A percentile compares a stretch with the other conserved stretches of the same genome.
Evolutionary conservation across 2,888 invertebrate genomes (phyloP).

Genomic region (Piscicola geometra): DNA sequence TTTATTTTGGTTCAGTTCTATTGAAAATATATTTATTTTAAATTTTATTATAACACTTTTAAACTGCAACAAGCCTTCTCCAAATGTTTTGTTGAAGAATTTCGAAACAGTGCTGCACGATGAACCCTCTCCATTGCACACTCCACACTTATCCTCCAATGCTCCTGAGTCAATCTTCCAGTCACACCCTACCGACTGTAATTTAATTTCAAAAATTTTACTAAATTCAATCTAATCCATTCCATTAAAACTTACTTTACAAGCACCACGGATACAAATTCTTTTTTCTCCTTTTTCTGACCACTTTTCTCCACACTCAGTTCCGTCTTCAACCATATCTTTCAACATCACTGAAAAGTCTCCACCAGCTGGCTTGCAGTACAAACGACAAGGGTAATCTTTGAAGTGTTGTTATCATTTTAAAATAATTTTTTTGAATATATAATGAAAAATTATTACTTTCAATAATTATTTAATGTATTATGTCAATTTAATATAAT

Average conservation of each 20-base stretch:
- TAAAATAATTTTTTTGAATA: no score
- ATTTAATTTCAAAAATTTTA: background rate
- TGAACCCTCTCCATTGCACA: conserved; percentile 78
- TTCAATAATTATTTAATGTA: no score
- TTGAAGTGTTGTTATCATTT: no score
- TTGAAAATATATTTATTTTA: background rate
- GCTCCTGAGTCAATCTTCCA: conserved; percentile 76
- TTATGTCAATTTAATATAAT: no score
- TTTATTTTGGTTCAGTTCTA: no score
- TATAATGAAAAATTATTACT: no score
- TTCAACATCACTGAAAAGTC: conserved; percentile 71
- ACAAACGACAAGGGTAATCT: conserved; percentile 68
- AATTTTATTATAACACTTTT: no score
- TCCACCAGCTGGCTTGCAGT: conserved; percentile 73
- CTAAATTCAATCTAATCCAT: background rate
- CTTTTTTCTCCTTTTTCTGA: conserved; percentile 59
- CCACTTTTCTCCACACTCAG: conserved; percentile 75
- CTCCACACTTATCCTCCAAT: conserved; percentile 76
- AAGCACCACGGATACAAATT: conserved; percentile 75
- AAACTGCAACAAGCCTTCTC: no score
- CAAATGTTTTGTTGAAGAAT: conserved; percentile 57
- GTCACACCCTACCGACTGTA: conserved; percentile 84
- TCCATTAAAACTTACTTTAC: conserved; percentile 60
- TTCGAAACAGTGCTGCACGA: conserved; percentile 70
- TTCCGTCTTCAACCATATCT: conserved; percentile 75